These are phyloP conservation scores for Branchipolynoe longqiensis DNA, from an alignment of 2,888 invertebrate genomes.

Conservation along the genomic window DNA sequence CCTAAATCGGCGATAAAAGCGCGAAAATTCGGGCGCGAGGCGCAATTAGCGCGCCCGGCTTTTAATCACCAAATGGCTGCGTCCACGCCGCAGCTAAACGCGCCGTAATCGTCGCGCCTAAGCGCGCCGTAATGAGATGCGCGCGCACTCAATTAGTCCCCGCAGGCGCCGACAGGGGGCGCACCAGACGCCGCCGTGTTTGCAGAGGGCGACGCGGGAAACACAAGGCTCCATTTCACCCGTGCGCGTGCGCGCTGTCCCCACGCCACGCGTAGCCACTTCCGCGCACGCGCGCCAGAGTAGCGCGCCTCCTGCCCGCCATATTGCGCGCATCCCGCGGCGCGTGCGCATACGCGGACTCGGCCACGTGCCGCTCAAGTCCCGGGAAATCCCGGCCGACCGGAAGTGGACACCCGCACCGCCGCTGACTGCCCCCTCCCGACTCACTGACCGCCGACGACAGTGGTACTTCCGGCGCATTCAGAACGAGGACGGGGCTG, in stretches of 20 bases:
- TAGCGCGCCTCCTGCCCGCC: too few relatives aligned
- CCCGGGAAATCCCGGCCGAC: too few relatives aligned
- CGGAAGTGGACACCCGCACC: not conserved
- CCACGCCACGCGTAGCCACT: conserved; percentile 1
- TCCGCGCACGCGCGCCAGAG: too few relatives aligned
- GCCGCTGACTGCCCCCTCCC: not conserved
- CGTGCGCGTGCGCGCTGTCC: conserved; percentile 5
- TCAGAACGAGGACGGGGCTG: too few relatives aligned
- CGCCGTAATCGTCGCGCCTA: conserved; percentile 13
- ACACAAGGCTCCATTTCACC: conserved; percentile 39
- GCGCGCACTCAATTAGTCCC: conserved; percentile 18
- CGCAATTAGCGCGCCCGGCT: conserved; percentile 35
- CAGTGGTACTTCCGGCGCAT: too few relatives aligned
- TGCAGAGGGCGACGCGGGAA: not conserved
- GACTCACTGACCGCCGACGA: too few relatives aligned
- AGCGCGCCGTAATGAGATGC: conserved; percentile 17
- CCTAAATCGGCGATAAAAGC: conserved; percentile 48
- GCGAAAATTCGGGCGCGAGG: conserved; percentile 50
- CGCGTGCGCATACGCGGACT: not conserved
- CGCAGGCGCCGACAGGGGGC: not conserved
- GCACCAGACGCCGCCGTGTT: not conserved
- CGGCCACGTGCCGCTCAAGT: too few relatives aligned
- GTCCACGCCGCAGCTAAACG: conserved; percentile 39
- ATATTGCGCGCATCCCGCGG: conserved; percentile 3
- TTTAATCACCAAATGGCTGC: conserved; percentile 50